Conservation (phyloP, 2,888 invertebrate genomes). For the Brenthis ino region DNA sequence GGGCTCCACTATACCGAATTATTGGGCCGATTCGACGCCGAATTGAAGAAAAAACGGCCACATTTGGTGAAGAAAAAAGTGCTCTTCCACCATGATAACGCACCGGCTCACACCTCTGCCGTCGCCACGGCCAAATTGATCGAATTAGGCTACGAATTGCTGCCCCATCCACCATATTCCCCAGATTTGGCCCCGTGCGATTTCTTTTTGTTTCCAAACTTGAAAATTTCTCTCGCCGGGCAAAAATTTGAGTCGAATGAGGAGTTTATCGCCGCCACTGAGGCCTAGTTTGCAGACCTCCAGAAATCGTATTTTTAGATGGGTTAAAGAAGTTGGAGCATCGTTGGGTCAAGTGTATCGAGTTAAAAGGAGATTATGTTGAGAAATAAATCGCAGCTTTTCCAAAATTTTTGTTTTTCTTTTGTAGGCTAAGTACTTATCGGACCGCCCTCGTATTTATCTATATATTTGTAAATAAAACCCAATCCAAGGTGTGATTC, state of each 20-base stretch:
- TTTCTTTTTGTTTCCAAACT: constrained; percentile 27
- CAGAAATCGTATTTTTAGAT: constrained; percentile 41
- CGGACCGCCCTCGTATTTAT: background rate
- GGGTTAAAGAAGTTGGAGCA: constrained; percentile 39
- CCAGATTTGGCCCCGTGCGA: constrained; percentile 28
- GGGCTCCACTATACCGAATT: constrained; percentile 43
- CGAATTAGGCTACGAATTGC: constrained; percentile 35
- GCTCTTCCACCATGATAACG: constrained; percentile 40
- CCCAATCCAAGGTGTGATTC: too few species aligned
- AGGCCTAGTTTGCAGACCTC: constrained; percentile 38
- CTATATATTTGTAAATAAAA: too few species aligned
- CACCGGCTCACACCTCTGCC: constrained; percentile 37
- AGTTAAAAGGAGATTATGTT: constrained; percentile 37
- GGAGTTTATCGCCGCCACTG: constrained; percentile 32
- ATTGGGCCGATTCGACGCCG: constrained; percentile 40
- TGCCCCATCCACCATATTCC: constrained; percentile 37
- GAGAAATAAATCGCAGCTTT: constrained; percentile 5
- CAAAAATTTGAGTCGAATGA: constrained; percentile 8
- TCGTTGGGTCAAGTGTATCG: constrained; percentile 30
- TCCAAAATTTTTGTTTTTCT: constrained; percentile 13
- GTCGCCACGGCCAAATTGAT: constrained; percentile 38
- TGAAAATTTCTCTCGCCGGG: background rate
- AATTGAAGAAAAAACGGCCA: constrained; percentile 42
- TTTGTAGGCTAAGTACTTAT: background rate
- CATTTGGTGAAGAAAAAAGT: constrained; percentile 45